phyloP scores from a whole-genome alignment of 2,797 vertebrate genomes.

The Thaleichthys pacificus region DNA sequence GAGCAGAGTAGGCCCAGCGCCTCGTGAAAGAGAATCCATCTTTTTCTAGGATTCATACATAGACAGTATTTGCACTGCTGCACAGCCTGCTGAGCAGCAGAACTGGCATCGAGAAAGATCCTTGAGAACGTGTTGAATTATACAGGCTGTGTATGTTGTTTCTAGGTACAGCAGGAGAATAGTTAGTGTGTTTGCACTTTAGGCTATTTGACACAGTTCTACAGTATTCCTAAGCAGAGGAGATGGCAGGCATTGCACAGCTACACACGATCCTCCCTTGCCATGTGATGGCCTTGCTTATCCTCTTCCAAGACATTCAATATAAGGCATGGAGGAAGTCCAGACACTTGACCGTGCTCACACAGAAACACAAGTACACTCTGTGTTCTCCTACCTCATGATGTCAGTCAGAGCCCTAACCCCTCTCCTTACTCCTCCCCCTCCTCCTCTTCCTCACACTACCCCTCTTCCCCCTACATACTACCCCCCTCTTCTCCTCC shows the following conservation, averaged over 20 bases:
- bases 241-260: neutral
- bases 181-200: neutral
- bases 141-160: neutral
- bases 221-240: neutral
- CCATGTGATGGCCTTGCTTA: neutral
- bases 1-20: neutral
- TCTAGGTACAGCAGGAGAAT: neutral
- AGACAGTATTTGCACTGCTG: neutral
- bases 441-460: neutral
- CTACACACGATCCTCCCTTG: neutral
- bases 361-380: neutral
- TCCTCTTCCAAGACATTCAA: too few relatives aligned
- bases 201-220: neutral
- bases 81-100: too few relatives aligned
- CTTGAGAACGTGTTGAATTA: constrained; percentile 21
- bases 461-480: neutral
- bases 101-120: neutral
- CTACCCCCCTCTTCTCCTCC: too few relatives aligned
- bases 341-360: neutral
- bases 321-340: neutral
- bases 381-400: neutral
- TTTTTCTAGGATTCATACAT: constrained; percentile 31
- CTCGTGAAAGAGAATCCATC: constrained; percentile 33
- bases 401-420: neutral
- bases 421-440: neutral